Conservation (phyloP, 2,888 invertebrate genomes). For the Hirtodrosophila duncani region DNA sequence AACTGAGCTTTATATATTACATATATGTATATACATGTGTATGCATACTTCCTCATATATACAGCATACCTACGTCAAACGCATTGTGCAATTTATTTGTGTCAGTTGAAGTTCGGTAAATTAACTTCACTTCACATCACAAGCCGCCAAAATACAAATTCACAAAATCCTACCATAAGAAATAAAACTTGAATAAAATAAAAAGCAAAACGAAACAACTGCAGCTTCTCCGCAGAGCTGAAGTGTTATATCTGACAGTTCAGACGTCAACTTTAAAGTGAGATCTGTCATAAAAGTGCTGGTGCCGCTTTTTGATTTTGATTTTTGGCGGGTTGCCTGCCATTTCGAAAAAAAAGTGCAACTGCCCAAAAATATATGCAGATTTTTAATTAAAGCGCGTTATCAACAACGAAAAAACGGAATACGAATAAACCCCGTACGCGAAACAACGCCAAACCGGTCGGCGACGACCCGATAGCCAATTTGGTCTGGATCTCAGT, state of each 20-base stretch:
- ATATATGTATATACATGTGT: background rate
- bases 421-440: slow-evolving; percentile 26
- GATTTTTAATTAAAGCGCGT: slow-evolving; percentile 66
- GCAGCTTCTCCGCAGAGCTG: slow-evolving; percentile 50
- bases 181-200: background rate
- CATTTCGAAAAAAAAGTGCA: slow-evolving; percentile 31
- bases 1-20: slow-evolving; percentile 10
- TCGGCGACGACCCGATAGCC: slow-evolving; percentile 55
- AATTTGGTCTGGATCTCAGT: slow-evolving; percentile 50
- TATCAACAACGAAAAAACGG: slow-evolving; percentile 43
- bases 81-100: slow-evolving; percentile 52
- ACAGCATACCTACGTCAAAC: background rate
- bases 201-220: slow-evolving; percentile 13
- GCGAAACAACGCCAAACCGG: slow-evolving; percentile 41
- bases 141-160: slow-evolving; percentile 42
- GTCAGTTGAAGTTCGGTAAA: slow-evolving; percentile 52
- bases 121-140: slow-evolving; percentile 68
- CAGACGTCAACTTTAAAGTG: slow-evolving; percentile 62
- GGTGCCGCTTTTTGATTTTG: slow-evolving; percentile 59
- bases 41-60: too few relatives aligned
- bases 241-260: slow-evolving; percentile 67
- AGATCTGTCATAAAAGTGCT: slow-evolving; percentile 68
- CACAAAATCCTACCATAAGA: slow-evolving; percentile 27
- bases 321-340: slow-evolving; percentile 26
- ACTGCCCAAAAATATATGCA: slow-evolving; percentile 64